Evolutionary conservation across 2,797 vertebrate species (phyloP).

Genomic region (Diplodus sargus): DNA sequence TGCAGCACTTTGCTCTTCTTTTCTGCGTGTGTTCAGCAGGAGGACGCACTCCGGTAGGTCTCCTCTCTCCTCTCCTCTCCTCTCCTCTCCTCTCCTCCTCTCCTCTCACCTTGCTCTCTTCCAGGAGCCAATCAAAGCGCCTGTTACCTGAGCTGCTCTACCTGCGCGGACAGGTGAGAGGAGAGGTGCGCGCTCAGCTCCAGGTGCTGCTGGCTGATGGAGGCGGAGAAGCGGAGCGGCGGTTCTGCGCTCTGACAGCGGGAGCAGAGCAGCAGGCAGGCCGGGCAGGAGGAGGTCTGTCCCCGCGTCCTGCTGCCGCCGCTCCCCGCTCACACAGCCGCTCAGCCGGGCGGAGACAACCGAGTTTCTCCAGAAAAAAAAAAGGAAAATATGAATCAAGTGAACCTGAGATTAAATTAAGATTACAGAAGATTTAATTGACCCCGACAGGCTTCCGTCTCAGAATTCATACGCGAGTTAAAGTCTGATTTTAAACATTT

Average conservation of each 20-base stretch:
- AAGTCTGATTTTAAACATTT: no score
- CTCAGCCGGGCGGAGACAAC: no score
- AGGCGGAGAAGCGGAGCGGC: background rate
- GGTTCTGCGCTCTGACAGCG: background rate
- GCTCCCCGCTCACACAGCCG: conserved; percentile 8
- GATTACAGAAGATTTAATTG: no score
- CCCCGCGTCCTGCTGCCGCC: conserved; percentile 8
- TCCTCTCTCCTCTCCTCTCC: background rate
- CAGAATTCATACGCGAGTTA: no score
- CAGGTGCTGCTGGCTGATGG: conserved; percentile 37
- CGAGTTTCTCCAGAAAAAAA: no score
- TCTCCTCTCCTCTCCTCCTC: background rate
- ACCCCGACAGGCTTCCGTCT: no score
- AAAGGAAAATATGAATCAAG: no score
- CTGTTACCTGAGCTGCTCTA: conserved; percentile 56
- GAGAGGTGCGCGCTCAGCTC: conserved; percentile 47
- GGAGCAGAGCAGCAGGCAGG: background rate
- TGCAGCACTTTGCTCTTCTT: background rate
- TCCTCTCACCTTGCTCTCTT: background rate
- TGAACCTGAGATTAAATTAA: no score
- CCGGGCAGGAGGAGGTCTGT: conserved; percentile 17
- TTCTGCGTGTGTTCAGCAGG: background rate
- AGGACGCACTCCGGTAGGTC: conserved; percentile 85
- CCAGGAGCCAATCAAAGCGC: conserved; percentile 61
- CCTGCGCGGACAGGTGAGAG: conserved; percentile 77